Evolutionary conservation across 2,113 vertebrate genomes (phyloP).

Genomic region (Lepidiolamprologus cunningtoni): DNA sequence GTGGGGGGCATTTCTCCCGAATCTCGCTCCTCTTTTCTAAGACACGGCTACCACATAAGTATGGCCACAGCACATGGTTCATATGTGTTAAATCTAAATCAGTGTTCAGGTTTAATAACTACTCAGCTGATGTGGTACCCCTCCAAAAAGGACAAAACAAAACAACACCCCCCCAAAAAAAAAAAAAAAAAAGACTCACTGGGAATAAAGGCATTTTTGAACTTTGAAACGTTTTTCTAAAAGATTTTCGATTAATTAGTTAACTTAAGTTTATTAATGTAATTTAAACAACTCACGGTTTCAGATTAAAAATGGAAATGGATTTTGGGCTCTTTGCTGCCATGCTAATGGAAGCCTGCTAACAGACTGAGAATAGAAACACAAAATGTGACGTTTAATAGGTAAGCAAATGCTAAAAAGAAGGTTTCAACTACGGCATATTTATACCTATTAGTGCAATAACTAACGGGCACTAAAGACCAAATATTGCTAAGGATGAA

Average conservation of each 20-base stretch:
- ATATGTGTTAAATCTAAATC: rapidly evolving
- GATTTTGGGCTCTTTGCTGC: not conserved
- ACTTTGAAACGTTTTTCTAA: rapidly evolving
- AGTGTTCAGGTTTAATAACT: not conserved
- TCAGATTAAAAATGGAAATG: not conserved
- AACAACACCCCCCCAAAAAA: rapidly evolving
- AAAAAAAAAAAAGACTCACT: not conserved
- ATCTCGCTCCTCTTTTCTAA: not conserved
- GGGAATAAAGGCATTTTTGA: not conserved
- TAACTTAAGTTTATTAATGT: not conserved
- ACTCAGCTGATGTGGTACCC: not conserved
- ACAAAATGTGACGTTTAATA: not conserved
- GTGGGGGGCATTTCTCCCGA: not conserved
- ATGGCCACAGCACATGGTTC: not conserved
- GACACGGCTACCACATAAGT: rapidly evolving
- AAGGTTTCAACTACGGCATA: not conserved
- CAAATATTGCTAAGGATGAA: not conserved
- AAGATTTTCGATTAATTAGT: rapidly evolving
- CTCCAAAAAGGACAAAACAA: not conserved
- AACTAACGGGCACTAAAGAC: not conserved
- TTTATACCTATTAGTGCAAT: not conserved
- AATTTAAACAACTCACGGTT: not conserved
- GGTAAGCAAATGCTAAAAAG: not conserved
- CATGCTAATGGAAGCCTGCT: not conserved
- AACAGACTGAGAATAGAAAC: not conserved